A percentile compares a stretch with the other conserved stretches of the same genome.
These are phyloP conservation scores for Gadus chalcogrammus DNA, from an alignment of 2,113 vertebrate genomes.

Conservation along the genomic window DNA sequence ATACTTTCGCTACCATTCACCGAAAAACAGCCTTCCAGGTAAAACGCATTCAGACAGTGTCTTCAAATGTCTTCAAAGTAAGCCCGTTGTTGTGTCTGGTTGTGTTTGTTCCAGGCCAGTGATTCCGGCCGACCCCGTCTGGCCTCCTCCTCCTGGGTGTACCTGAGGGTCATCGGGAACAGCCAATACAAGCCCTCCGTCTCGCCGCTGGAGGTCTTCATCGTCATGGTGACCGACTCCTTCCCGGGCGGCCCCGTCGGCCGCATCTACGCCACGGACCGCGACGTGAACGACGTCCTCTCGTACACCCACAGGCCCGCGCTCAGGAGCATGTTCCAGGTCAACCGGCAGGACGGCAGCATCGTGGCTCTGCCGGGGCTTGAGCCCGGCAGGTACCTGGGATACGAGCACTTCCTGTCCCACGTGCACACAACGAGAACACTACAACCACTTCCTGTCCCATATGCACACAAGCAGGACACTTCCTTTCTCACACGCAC, in stretches of 20 bases:
- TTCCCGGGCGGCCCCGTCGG: conserved; percentile 92
- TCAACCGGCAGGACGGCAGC: conserved; percentile 87
- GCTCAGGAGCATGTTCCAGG: conserved; percentile 85
- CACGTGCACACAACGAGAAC: too few species aligned
- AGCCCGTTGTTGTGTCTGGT: neutral
- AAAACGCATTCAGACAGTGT: too few species aligned
- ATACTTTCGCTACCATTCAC: too few species aligned
- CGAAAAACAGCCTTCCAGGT: too few species aligned
- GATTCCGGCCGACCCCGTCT: conserved; percentile 91
- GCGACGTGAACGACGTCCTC: conserved; percentile 86
- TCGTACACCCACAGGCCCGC: conserved; percentile 82
- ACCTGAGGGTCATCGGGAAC: conserved; percentile 87
- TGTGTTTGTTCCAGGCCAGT: conserved; percentile 70
- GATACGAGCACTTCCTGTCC: too few species aligned
- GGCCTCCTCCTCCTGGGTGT: conserved; percentile 81
- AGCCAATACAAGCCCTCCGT: conserved; percentile 88
- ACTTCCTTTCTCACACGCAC: too few species aligned
- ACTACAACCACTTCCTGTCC: too few species aligned
- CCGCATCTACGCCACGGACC: conserved; percentile 88
- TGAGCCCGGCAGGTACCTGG: conserved; percentile 81
- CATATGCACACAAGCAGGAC: too few species aligned
- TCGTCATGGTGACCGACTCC: conserved; percentile 88
- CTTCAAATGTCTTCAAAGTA: too few species aligned
- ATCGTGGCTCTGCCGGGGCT: conserved; percentile 87
- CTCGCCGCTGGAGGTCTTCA: conserved; percentile 88